These are phyloP conservation scores for Orchestes rusci DNA, from an alignment of 2,888 invertebrate species.

Conservation along the genomic window DNA sequence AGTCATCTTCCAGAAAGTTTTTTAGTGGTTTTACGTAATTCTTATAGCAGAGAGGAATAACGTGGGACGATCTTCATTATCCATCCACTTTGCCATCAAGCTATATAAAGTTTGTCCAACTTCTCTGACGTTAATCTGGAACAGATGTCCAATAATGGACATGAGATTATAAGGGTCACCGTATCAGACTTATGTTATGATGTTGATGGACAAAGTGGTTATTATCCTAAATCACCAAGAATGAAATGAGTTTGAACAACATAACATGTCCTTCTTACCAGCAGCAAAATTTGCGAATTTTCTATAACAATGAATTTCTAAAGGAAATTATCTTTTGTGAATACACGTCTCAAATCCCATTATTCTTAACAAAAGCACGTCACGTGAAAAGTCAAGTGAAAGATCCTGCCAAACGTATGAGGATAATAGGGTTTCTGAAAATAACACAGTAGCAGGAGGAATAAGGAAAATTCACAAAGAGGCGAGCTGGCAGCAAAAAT, in stretches of 20 bases:
- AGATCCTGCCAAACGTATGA: slow-evolving; percentile 6
- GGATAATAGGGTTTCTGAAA: slow-evolving; percentile 17
- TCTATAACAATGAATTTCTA: no score
- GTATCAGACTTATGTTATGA: neutral
- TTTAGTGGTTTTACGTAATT: slow-evolving; percentile 15
- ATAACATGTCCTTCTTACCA: no score
- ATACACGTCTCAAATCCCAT: no score
- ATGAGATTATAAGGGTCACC: neutral
- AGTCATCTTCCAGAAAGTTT: no score
- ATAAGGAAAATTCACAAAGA: slow-evolving; percentile 24
- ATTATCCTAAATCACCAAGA: no score
- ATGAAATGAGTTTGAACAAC: no score
- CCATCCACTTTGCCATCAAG: slow-evolving; percentile 20
- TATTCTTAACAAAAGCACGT: no score
- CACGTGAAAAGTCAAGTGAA: no score
- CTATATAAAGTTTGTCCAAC: slow-evolving; percentile 14
- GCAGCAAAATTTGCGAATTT: no score
- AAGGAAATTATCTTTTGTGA: no score
- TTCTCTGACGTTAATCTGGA: slow-evolving; percentile 5
- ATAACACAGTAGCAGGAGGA: slow-evolving; percentile 20
- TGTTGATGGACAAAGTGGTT: neutral
- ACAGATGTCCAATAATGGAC: slow-evolving; percentile 1
- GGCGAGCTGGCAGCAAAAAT: slow-evolving; percentile 36
- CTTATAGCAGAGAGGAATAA: slow-evolving; percentile 14
- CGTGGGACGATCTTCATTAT: slow-evolving; percentile 10